Evolutionary conservation across 1,140 invertebrate species (phyloP), one percentile per base, ranked within the genome.

Genomic region (Maniola jurtina): DNA sequence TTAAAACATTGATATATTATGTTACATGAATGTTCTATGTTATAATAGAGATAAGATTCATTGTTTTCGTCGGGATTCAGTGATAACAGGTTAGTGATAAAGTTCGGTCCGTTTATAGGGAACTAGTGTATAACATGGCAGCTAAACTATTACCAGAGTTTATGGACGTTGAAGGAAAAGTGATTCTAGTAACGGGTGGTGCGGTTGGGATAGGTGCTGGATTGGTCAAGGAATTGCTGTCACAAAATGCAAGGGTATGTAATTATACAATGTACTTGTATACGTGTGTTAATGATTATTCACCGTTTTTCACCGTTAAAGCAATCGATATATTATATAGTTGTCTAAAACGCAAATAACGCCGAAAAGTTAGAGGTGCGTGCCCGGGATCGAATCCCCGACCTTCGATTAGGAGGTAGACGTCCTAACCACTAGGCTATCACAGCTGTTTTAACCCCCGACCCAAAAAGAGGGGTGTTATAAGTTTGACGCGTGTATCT

Each of bases 141-240:
- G 4, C 54, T n/a, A 54, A 55, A 6, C 15, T 34, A 9, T 6
- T 52, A 11, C 48, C 48, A 9, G 25, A 60, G 14, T 45, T n/a
- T 56, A 77, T 70, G 70, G 68, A 50, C 70, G 54, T 86, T 36
- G 75, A 84, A 14, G 77, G 79, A 5, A 89, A 88, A 80, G 84
- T 90, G 64, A 71, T 85, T 60, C 72, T 90, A 42, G 86, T 90
- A 56, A 88, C 83, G 0, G 87, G 87, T 3, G 87, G 87, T 0
- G 84, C 86, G 4, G 80, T 77, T 0, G 86, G 87, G 1, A 73
- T 89, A 2, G 87, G 87, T 0, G 86, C 86, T 25, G 81, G 75
- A 0, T 60, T 88, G 1, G 81, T 87, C 6, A 77, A 77, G 8
- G 70, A 65, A 3, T 61, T 89, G 7, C 54, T 88, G 1, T 58